Evolutionary conservation across 1,140 invertebrate species (phyloP), one percentile per base, ranked within the genome.

Genomic region (Myzus persicae): DNA sequence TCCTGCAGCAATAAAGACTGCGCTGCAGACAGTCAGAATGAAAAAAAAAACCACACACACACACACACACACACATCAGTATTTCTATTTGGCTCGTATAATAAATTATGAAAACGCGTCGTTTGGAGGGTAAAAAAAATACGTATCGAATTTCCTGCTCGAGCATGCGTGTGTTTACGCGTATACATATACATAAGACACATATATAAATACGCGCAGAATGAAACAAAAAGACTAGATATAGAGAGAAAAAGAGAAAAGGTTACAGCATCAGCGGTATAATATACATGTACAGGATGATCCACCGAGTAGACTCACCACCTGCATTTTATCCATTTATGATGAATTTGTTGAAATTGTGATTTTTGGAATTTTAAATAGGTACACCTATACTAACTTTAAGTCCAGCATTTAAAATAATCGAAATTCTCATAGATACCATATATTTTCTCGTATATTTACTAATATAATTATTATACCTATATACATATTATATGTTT

Each of bases 21-120:
- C 0, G 14, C 4, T 18, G 59, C 4, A 36, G 59, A 18, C 59
- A n/a, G 59, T 67, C n/a, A 31, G 59, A 67, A 67, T 67, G 59
- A 18, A 76, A n/a, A 67, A 76, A 67, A 76, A 76, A n/a, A 76
- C n/a, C 31, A 76, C 59, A 31, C 18, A 76, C n/a, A 31, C n/a
- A 14, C 31, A 14, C 5, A n/a, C 59, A 18, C 14, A 59, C 24
- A n/a, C 26, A 31, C 31, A n/a, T n/a, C 59, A 67, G 42, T 20
- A 87, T 46, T 46, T 87, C 84, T 44, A 76, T 76, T 87, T n/a
- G 42, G 42, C 26, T 87, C 84, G 42, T 91, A 76, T 76, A 76
- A 91, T 91, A 91, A 91, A 91, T 81, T 82, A 91, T 91, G 67
- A 26, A 82, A 92, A 92, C 76, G 42, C 76, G 36, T 48, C 76